These are phyloP conservation scores for Rhinolophus sinicus DNA, from an alignment of 2,113 vertebrate species.

Conservation along the genomic window DNA sequence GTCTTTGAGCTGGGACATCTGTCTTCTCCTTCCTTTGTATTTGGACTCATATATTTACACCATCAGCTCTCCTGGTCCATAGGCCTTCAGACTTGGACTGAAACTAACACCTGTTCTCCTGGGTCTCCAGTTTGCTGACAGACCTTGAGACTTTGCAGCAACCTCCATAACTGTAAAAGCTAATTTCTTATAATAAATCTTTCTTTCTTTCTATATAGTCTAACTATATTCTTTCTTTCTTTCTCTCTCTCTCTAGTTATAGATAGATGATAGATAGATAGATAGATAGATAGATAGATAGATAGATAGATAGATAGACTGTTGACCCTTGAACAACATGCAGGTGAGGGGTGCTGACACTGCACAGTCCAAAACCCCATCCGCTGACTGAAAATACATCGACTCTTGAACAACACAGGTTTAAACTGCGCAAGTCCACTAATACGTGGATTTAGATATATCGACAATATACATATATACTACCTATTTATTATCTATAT, in stretches of 20 bases:
- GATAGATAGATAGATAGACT: not conserved
- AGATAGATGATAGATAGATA: not conserved
- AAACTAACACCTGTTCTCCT: not conserved
- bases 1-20: not conserved
- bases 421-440: too few relatives aligned
- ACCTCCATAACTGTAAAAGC: not conserved
- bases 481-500: not conserved
- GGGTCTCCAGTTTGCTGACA: not conserved
- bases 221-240: not conserved
- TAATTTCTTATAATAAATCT: not conserved
- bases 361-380: not conserved
- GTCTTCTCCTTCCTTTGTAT: conserved; percentile 6
- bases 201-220: not conserved
- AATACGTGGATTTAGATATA: not conserved
- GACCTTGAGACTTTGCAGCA: not conserved
- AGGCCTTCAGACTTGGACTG: not conserved
- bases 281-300: not conserved
- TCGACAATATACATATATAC: not conserved
- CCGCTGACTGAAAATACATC: not conserved
- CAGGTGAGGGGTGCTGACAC: not conserved
- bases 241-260: not conserved
- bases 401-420: not conserved
- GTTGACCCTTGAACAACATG: not conserved
- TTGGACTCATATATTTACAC: not conserved
- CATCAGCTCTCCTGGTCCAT: not conserved